Conservation (phyloP, 2,797 vertebrate species). For the Apogon hyalosoma region DNA sequence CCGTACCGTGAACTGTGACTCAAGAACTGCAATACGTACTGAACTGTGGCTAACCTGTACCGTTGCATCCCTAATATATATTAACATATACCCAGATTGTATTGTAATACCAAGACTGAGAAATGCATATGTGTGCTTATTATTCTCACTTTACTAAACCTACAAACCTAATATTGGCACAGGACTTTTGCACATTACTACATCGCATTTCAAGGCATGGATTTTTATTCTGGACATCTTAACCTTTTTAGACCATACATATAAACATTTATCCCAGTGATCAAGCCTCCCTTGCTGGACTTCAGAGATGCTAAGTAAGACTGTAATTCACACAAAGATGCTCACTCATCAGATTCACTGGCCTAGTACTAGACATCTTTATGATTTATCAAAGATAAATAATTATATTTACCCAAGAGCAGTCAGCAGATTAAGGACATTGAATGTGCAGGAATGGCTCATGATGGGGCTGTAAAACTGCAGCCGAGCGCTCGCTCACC, state of each 20-base stretch:
- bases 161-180: no score
- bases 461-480: constrained; percentile 72
- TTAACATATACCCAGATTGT: no score
- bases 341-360: constrained; percentile 25
- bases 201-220: no score
- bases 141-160: no score
- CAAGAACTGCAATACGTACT: no score
- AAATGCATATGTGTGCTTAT: no score
- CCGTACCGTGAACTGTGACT: no score
- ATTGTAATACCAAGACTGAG: no score
- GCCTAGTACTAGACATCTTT: constrained; percentile 29
- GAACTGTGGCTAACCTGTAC: no score
- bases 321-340: constrained; percentile 17
- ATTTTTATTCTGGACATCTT: no score
- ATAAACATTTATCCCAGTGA: neutral
- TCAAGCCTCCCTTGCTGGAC: constrained; percentile 39
- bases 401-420: constrained; percentile 73
- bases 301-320: constrained; percentile 42
- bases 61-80: neutral
- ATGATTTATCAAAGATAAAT: constrained; percentile 72
- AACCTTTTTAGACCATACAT: no score
- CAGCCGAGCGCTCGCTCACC: constrained; percentile 66
- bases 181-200: no score
- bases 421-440: constrained; percentile 63
- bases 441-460: constrained; percentile 60